Base-by-base conservation (phyloP, 1,140 invertebrate species). In the Elymnias hypermnestra region DNA sequence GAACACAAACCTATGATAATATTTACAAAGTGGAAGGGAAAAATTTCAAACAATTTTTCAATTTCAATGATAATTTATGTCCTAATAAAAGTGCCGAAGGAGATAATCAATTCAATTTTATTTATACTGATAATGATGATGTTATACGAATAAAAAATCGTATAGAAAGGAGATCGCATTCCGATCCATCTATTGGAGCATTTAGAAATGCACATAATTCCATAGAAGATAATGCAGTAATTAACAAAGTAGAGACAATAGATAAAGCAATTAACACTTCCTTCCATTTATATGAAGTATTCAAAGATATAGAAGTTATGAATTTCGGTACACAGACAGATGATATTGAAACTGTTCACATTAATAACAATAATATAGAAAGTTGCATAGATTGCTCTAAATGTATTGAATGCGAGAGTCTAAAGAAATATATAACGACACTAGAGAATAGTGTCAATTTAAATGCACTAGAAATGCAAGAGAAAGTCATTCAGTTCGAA, bases 361-460 rank as follows among this genome's bases (percentile, higher is more conserved):
- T 29, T 36, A 61, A 63, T 36, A 69, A 72, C 13, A 70, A 71
- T 57, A 64, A 50, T 26, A 12, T 46, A 8, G 6, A 63, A 46
- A 48, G 8, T 47, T 68, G 61, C 15, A 48, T 54, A 2, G 55
- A 61, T 23, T 63, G 59, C 31, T 28, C 38, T 1, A 64, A 68
- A 38, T 82, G 77, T 41, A 7, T 44, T 6, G 56, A 77, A 41
- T 83, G 72, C 38, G 56, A 61, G 2, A 63, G 59, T 41, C 14
- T 60, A 1, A 59, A 53, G 21, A 47, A 46, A 17, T 61, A 72
- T 33, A 46, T 55, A 9, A 28, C 31, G 0, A 69, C 72, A 53
- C 67, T 82, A n/a, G 67, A 77, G 47, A 63, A 22, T 14, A 73
- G 79, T n/a, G 57, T 58, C 0, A 45, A 53, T 8, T 19, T 18